Base-by-base conservation (phyloP, 2,797 vertebrate genomes). In the Pseudochaenichthys georgianus region DNA sequence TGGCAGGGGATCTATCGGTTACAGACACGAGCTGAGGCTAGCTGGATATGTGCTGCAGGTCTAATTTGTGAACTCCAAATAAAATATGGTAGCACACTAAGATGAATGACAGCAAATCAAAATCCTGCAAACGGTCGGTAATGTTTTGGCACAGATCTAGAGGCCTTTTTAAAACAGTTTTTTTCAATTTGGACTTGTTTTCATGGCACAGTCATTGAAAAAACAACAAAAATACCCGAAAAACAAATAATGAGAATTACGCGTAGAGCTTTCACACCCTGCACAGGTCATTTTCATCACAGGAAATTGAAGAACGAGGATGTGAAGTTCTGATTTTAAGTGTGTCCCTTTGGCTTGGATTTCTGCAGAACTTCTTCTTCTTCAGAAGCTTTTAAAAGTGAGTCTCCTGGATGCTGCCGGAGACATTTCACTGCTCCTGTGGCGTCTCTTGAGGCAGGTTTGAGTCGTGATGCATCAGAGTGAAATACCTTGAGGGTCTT, bases 321-420 rank as follows among this genome's bases (percentile, higher is more conserved):
- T 54, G 78, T 58, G 38, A 70, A 13, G 16, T 31, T 61, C 70
- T 43, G 74, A 58, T 68, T 67, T 80, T 16, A 64, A 52, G 63
- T 43, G 66, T 50, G 69, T 81, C 75, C 76, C 87, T 87, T 93
- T 92, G 87, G 87, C 71, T 89, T 88, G 64, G 58, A 76, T 88
- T 82, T 74, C 77, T 68, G 4, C 54, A 72, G 60, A 77, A 59
- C 52, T 62, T 79, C 63, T 23, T 21, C 21, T 63, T 72, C 59
- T 53, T 8, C 38, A 21, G 21, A 21, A 66, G 71, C 66, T 75
- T 82, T 73, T 15, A 52, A 16, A 28, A 68, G 83, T 4, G 43
- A 59, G 64, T 74, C 69, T 78, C 75, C 67, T 28, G 73, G 80
- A 79, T 55, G 69, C 76, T 77, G 77, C 50, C 5, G 34, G 60